Conservation (phyloP, 2,888 invertebrate species). For the Acleris sparsana region DNA sequence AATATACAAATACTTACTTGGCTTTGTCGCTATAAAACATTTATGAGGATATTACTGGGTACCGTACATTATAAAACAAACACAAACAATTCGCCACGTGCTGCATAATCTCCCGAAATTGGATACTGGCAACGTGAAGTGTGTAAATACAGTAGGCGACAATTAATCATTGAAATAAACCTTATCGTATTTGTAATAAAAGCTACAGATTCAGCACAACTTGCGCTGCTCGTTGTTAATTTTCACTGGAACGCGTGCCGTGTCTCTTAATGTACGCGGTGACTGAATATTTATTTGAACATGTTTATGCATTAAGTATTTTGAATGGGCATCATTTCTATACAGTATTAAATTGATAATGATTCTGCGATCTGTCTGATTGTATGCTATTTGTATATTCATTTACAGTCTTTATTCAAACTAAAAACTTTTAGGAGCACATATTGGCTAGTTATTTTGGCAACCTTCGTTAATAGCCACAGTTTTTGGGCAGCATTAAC, state of each 20-base stretch:
- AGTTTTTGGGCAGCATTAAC: no score
- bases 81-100: constrained; percentile 63
- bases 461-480: no score
- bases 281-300: constrained; percentile 15
- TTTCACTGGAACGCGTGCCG: constrained; percentile 13
- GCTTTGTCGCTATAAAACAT: constrained; percentile 62
- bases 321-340: no score
- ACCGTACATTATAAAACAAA: constrained; percentile 62
- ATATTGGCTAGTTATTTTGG: no score
- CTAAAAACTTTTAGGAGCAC: no score
- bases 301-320: neutral
- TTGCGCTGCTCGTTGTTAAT: constrained; percentile 12
- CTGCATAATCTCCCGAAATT: constrained; percentile 72
- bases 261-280: constrained; percentile 4
- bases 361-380: no score
- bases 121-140: constrained; percentile 53
- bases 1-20: constrained; percentile 63
- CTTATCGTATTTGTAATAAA: constrained; percentile 1
- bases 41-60: constrained; percentile 69
- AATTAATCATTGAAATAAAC: neutral
- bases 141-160: constrained; percentile 21
- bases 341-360: no score
- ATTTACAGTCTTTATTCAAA: no score
- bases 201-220: neutral
- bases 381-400: no score